These are phyloP conservation scores for Drosophila auraria DNA, from an alignment of 1,140 invertebrate species.

Conservation along the genomic window DNA sequence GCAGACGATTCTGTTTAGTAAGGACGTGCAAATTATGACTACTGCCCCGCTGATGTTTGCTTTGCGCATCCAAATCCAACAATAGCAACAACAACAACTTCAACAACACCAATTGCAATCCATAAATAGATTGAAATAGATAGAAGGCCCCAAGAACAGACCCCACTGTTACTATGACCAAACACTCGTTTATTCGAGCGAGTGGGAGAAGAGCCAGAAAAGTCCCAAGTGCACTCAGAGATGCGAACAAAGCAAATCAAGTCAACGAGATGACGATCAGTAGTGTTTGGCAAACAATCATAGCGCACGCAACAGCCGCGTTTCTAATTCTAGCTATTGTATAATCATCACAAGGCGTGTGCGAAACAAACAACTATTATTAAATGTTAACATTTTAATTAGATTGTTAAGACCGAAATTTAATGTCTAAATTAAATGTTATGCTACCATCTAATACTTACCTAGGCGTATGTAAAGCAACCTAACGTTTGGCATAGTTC, in stretches of 20 bases:
- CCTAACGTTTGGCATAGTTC: conserved; percentile 23
- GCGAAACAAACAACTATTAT: conserved; percentile 60
- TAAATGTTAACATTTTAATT: conserved; percentile 81
- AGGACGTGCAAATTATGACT: conserved; percentile 60
- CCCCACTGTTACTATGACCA: not conserved
- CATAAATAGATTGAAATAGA: conserved; percentile 23
- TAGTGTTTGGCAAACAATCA: conserved; percentile 56
- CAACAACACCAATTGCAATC: conserved; percentile 22
- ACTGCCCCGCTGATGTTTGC: conserved; percentile 71
- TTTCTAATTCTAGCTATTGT: conserved; percentile 49
- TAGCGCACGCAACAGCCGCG: conserved; percentile 33
- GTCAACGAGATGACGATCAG: conserved; percentile 28
- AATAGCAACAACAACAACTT: conserved; percentile 12
- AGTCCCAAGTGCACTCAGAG: conserved; percentile 40
- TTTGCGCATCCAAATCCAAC: conserved; percentile 37
- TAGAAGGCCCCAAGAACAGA: conserved; percentile 20
- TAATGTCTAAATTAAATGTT: conserved; percentile 77
- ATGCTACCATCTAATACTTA: conserved; percentile 54
- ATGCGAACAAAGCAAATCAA: conserved; percentile 23
- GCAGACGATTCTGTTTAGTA: conserved; percentile 84
- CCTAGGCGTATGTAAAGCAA: conserved; percentile 25
- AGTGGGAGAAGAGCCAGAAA: conserved; percentile 3
- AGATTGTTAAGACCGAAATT: conserved; percentile 68
- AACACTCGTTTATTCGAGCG: conserved; percentile 1
- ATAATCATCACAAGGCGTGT: conserved; percentile 51